Evolutionary conservation across 30 jellyfish, hydroid and myxozoan species (phyloP).

Genomic region (Aurelia aurita complex sp. Pacific): DNA sequence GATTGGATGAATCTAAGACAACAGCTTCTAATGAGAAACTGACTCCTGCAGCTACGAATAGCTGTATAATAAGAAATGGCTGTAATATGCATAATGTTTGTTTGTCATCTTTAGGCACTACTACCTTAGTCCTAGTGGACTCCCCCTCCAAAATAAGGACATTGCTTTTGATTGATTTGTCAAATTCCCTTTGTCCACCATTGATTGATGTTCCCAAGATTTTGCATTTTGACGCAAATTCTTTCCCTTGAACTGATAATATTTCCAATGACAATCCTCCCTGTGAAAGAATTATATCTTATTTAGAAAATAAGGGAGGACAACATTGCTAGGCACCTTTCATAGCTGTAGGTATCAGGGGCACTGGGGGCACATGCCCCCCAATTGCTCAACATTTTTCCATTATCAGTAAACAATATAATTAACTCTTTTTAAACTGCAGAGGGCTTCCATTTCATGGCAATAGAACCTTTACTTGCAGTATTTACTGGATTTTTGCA

Average conservation of each 20-base stretch:
- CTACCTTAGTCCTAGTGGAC: slow-evolving; percentile 70
- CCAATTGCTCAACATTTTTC: no score
- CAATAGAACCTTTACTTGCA: no score
- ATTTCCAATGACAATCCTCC: slow-evolving; percentile 89
- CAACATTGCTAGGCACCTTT: no score
- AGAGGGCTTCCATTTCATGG: no score
- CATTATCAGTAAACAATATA: no score
- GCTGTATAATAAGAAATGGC: slow-evolving; percentile 72
- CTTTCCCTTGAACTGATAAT: slow-evolving; percentile 80
- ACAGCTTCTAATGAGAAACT: slow-evolving; percentile 75
- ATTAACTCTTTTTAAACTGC: no score
- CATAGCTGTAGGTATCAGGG: no score
- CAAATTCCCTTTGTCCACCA: slow-evolving; percentile 75
- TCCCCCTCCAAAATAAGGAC: slow-evolving; percentile 84
- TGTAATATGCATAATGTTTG: slow-evolving; percentile 68
- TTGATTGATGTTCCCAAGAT: slow-evolving; percentile 51
- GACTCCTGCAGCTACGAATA: slow-evolving; percentile 59
- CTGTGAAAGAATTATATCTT: slow-evolving; percentile 22
- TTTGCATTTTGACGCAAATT: slow-evolving; percentile 73
- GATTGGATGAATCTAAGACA: slow-evolving; percentile 52
- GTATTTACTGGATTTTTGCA: no score
- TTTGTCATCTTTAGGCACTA: slow-evolving; percentile 83
- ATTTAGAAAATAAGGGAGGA: no score
- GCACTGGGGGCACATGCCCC: no score
- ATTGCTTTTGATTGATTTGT: slow-evolving; percentile 69